A percentile compares a stretch with the other conserved stretches of the same genome.
phyloP scores from a whole-genome alignment of 2,888 invertebrate genomes.

The Pseudeuparius sepicola region DNA sequence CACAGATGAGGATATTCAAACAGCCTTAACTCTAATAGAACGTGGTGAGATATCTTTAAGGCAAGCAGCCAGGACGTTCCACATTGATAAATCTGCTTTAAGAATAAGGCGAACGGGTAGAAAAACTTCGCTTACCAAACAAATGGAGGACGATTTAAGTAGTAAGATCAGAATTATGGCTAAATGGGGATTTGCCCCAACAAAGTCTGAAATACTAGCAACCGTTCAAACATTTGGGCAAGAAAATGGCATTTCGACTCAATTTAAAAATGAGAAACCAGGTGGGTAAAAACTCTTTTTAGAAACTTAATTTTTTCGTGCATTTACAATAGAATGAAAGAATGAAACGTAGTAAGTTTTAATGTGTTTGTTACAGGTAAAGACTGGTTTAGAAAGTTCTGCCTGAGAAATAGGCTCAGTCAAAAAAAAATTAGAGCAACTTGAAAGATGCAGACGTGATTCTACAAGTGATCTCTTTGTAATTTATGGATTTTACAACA shows the following conservation, averaged over 20 bases:
- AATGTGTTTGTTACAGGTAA: too few relatives aligned
- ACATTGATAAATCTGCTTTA: too few relatives aligned
- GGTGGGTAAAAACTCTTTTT: too few relatives aligned
- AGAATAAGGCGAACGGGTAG: not conserved
- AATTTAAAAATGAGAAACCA: conserved; percentile 16
- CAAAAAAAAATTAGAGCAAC: conserved; percentile 15
- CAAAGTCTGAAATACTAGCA: conserved; percentile 14
- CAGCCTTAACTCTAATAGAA: not conserved
- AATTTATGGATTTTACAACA: conserved; percentile 14
- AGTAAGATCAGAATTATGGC: conserved; percentile 4
- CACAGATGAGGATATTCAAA: conserved; percentile 8
- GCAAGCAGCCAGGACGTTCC: not conserved
- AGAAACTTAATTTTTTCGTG: too few relatives aligned
- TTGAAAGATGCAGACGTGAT: too few relatives aligned
- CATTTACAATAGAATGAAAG: too few relatives aligned
- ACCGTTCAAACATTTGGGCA: conserved; percentile 15
- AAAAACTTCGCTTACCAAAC: conserved; percentile 4
- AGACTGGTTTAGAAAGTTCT: conserved; percentile 18
- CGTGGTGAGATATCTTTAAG: conserved; percentile 1
- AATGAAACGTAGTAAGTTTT: too few relatives aligned
- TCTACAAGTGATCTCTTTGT: conserved; percentile 10
- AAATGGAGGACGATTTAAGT: conserved; percentile 1
- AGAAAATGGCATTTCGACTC: conserved; percentile 15
- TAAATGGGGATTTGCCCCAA: too few relatives aligned
- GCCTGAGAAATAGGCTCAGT: conserved; percentile 14